Evolutionary conservation across 2,113 vertebrate species (phyloP).

Genomic region (Nothobranchius furzeri): DNA sequence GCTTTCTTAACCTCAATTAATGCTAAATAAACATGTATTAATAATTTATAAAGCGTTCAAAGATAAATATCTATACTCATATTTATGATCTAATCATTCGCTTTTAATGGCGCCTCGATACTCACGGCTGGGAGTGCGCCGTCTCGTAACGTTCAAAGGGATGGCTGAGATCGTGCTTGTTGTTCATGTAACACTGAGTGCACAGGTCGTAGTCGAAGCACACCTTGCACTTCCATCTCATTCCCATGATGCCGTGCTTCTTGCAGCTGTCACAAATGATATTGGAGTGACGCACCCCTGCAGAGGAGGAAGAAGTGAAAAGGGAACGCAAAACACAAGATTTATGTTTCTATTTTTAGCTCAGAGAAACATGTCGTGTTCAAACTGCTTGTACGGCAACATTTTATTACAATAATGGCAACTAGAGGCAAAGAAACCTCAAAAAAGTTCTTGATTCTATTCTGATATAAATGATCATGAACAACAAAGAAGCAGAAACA

Average conservation of each 20-base stretch:
- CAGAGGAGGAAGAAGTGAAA: background rate
- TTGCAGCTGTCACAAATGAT: constrained; percentile 99
- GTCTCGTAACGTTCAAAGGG: constrained; percentile 96
- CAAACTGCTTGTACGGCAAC: background rate
- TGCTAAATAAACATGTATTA: too few relatives aligned
- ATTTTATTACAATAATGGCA: background rate
- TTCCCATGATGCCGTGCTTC: constrained; percentile 95
- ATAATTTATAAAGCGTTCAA: too few relatives aligned
- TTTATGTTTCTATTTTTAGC: background rate
- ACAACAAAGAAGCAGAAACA: constrained; percentile 36
- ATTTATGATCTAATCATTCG: too few relatives aligned
- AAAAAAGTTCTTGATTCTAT: background rate
- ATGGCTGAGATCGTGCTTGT: constrained; percentile 91
- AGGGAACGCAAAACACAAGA: background rate
- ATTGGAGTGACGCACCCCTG: constrained; percentile 96
- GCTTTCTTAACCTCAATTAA: too few relatives aligned
- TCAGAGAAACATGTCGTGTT: background rate
- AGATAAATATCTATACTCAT: too few relatives aligned
- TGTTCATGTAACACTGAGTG: constrained; percentile 98
- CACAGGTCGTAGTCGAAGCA: constrained; percentile 98
- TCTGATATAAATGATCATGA: constrained; percentile 31
- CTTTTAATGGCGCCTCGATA: constrained; percentile 40
- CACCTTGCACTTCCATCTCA: constrained; percentile 98
- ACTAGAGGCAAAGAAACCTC: background rate
- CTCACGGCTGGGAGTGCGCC: constrained; percentile 95